These are phyloP conservation scores for Tribolium freemani DNA, from an alignment of 2,888 invertebrate species.

Conservation along the genomic window DNA sequence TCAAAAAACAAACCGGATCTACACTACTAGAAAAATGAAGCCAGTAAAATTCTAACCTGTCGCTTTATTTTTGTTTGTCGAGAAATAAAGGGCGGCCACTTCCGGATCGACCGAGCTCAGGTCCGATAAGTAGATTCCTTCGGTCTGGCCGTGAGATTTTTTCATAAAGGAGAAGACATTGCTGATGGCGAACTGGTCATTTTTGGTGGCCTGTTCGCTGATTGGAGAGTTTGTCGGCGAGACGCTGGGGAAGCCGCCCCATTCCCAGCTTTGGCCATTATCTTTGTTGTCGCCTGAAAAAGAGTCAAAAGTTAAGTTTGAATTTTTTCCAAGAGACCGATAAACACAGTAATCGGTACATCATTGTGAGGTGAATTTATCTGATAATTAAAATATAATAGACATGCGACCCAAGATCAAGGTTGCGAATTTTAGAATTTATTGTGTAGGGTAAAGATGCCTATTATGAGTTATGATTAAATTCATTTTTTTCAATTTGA, in stretches of 20 bases:
- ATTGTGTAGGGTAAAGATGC: too few species aligned
- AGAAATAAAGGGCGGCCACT: conserved; percentile 89
- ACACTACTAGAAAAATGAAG: conserved; percentile 35
- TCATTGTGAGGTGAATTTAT: too few species aligned
- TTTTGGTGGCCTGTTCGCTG: conserved; percentile 55
- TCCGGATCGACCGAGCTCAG: conserved; percentile 94
- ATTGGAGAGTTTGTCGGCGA: conserved; percentile 58
- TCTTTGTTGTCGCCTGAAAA: conserved; percentile 57
- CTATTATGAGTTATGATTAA: too few species aligned
- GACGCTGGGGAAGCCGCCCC: conserved; percentile 85
- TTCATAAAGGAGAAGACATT: conserved; percentile 96
- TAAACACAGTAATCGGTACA: too few species aligned
- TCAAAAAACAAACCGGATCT: conserved; percentile 42
- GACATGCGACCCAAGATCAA: too few species aligned
- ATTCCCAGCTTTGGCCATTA: conserved; percentile 83
- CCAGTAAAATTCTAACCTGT: conserved; percentile 49
- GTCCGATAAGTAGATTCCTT: conserved; percentile 83
- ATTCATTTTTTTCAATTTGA: too few species aligned
- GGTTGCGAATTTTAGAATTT: too few species aligned
- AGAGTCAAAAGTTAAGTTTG: too few species aligned
- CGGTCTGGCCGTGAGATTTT: conserved; percentile 69
- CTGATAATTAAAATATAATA: too few species aligned
- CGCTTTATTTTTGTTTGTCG: conserved; percentile 65
- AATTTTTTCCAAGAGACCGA: too few species aligned
- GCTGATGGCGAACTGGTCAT: conserved; percentile 81